A percentile compares a stretch with the other conserved stretches of the same genome.
Conservation (phyloP, 2,113 vertebrate genomes). For the Sylvilagus bachmani region DNA sequence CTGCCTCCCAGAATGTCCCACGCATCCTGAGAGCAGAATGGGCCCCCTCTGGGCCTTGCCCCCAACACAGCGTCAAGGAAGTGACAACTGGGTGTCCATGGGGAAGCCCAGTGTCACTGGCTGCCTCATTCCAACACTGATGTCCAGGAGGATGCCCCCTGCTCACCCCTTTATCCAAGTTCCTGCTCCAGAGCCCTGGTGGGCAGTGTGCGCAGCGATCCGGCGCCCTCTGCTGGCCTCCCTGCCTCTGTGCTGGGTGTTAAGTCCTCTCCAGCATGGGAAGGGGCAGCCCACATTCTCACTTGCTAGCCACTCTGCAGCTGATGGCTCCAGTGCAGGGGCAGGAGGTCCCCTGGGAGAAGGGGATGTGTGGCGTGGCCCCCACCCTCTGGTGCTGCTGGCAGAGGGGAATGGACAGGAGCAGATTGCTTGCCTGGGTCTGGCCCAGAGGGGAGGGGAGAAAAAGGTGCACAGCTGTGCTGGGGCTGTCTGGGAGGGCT, state of each 20-base stretch:
- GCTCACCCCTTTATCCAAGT: accelerated
- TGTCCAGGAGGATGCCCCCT: neutral
- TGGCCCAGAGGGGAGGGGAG: neutral
- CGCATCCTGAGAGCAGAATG: neutral
- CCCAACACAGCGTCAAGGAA: neutral
- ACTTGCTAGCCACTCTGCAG: neutral
- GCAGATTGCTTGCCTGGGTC: neutral
- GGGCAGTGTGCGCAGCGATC: accelerated
- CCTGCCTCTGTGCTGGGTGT: neutral
- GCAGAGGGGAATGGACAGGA: neutral
- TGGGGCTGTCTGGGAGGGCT: neutral
- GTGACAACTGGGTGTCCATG: neutral
- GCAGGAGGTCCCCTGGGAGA: neutral
- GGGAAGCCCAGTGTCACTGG: neutral
- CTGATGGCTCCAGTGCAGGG: neutral
- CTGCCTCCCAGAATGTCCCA: neutral
- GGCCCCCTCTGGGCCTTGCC: neutral
- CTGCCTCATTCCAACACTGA: neutral
- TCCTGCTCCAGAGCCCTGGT: neutral
- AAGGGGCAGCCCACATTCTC: neutral
- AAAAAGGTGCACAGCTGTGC: neutral
- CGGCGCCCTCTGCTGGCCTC: constrained; percentile 59
- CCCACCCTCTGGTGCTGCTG: neutral
- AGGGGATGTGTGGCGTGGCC: neutral
- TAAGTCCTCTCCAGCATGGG: neutral